Evolutionary conservation across 2,888 invertebrate genomes (phyloP).

Genomic region (Papilio protenor): DNA sequence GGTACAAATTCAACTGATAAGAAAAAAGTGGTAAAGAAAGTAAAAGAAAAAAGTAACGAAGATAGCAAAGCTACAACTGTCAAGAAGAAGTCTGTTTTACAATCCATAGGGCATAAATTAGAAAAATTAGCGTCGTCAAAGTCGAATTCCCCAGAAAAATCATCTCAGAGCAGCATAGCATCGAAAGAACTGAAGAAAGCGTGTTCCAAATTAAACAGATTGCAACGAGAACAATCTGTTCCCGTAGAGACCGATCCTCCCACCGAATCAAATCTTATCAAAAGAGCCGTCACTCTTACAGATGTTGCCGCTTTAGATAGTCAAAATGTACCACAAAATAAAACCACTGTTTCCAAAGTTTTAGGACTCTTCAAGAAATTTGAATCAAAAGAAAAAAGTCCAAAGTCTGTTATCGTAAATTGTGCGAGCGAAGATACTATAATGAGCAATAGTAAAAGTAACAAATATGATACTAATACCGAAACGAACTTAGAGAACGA

Average conservation of each 20-base stretch:
- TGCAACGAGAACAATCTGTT: constrained; percentile 87
- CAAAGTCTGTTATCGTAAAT: constrained; percentile 66
- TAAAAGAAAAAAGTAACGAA: constrained; percentile 70
- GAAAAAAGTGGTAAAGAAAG: constrained; percentile 76
- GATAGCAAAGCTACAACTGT: constrained; percentile 66
- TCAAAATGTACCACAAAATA: constrained; percentile 75
- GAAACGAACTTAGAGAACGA: constrained; percentile 59
- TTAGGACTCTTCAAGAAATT: constrained; percentile 90
- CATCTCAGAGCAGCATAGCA: constrained; percentile 58
- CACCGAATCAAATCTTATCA: constrained; percentile 88
- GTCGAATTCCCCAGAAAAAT: constrained; percentile 80
- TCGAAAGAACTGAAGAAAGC: constrained; percentile 63
- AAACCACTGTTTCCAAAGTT: constrained; percentile 89
- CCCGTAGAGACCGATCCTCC: constrained; percentile 81
- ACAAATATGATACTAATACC: constrained; percentile 53
- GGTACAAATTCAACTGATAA: constrained; percentile 66
- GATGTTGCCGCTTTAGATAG: constrained; percentile 83
- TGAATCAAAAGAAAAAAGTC: constrained; percentile 83
- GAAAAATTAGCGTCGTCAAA: constrained; percentile 87
- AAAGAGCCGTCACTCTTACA: constrained; percentile 89
- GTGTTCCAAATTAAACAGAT: constrained; percentile 80
- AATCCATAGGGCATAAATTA: constrained; percentile 90
- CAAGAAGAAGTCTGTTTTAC: constrained; percentile 88
- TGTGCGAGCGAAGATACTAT: constrained; percentile 57
- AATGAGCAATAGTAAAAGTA: constrained; percentile 51